These are phyloP conservation scores for Lomographa bimaculata DNA, from an alignment of 2,888 invertebrate genomes.

Conservation along the genomic window DNA sequence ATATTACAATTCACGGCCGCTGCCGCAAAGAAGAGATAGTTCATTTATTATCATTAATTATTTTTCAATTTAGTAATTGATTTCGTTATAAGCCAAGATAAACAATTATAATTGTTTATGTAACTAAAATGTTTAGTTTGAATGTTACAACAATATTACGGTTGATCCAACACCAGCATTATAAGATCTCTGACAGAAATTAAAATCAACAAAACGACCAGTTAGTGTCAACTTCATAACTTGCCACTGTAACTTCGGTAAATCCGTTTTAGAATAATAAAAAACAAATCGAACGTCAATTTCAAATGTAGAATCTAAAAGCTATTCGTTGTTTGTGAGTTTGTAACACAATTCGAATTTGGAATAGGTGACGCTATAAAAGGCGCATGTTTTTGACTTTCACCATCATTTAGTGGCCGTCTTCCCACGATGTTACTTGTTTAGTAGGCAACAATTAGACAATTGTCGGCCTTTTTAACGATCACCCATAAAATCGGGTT, in stretches of 20 bases:
- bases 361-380: slow-evolving; percentile 56
- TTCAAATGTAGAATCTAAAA: slow-evolving; percentile 63
- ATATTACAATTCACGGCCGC: no score
- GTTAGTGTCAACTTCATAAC: slow-evolving; percentile 23
- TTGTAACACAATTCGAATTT: slow-evolving; percentile 62
- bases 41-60: no score
- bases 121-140: no score
- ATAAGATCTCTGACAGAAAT: no score
- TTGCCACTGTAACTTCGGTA: slow-evolving; percentile 22
- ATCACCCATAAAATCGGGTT: slow-evolving; percentile 79
- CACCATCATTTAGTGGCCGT: slow-evolving; percentile 66
- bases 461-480: slow-evolving; percentile 82
- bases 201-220: slow-evolving; percentile 14
- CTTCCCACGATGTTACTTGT: slow-evolving; percentile 78
- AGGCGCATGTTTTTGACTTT: slow-evolving; percentile 63
- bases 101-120: no score
- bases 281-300: slow-evolving; percentile 60
- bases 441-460: slow-evolving; percentile 80
- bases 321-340: slow-evolving; percentile 67
- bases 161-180: no score
- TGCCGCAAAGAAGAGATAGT: no score
- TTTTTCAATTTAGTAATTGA: no score
- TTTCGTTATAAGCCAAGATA: no score
- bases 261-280: slow-evolving; percentile 44
- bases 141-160: no score